phyloP scores from a whole-genome alignment of 2,113 vertebrate species.

The Herpetotheres cachinnans region DNA sequence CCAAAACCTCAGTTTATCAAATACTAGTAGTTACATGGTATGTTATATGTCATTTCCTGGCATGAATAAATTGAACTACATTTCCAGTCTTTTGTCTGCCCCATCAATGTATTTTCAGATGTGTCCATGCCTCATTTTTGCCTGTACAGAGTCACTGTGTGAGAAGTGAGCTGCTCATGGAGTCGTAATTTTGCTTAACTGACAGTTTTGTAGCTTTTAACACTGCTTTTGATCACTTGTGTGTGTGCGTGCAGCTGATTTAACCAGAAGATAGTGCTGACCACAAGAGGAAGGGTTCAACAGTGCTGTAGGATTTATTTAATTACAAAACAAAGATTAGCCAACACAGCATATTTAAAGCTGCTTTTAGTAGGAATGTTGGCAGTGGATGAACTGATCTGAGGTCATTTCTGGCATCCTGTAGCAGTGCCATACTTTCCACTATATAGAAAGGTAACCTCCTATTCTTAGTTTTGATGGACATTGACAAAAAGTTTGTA shows the following conservation, averaged over 20 bases:
- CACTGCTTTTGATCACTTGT: background rate
- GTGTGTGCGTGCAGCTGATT: background rate
- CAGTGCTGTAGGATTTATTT: slow-evolving; percentile 46
- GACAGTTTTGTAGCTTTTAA: background rate
- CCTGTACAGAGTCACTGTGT: background rate
- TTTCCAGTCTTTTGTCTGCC: background rate
- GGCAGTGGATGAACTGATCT: slow-evolving; percentile 31
- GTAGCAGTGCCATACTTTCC: slow-evolving; percentile 30
- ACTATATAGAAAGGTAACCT: slow-evolving; percentile 19
- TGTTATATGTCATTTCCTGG: background rate
- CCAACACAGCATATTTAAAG: slow-evolving; percentile 44
- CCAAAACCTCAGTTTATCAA: background rate
- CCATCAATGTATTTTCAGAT: background rate
- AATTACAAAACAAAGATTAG: slow-evolving; percentile 55
- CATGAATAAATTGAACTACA: background rate
- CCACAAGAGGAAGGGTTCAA: slow-evolving; percentile 44
- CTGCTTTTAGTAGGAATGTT: slow-evolving; percentile 50
- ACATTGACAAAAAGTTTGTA: background rate
- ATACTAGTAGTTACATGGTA: background rate
- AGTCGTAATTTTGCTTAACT: background rate
- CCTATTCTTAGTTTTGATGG: slow-evolving; percentile 56
- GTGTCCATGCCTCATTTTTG: background rate
- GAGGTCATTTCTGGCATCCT: slow-evolving; percentile 53
- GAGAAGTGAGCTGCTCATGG: background rate
- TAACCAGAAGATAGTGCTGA: slow-evolving; percentile 39